Percentiles rank a stretch among this genome's conserved stretches.
Evolutionary conservation across 1,140 invertebrate genomes (phyloP).

Genomic region (Drosophila orena): DNA sequence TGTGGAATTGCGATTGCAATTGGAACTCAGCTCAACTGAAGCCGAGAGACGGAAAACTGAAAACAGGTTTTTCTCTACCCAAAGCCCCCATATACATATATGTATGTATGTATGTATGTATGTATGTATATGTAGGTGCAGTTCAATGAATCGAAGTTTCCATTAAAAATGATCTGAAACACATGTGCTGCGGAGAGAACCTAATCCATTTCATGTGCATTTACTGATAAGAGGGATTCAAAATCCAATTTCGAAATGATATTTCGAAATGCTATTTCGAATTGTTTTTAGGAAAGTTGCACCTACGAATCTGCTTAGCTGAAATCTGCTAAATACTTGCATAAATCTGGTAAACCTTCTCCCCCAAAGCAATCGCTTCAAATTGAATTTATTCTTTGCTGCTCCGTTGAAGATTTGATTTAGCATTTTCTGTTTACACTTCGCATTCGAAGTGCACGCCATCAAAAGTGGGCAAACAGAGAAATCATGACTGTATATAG

Average conservation of each 20-base stretch:
- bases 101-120: not conserved
- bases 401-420: not conserved
- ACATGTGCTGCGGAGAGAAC: conserved; percentile 7
- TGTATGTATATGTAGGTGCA: conserved; percentile 1
- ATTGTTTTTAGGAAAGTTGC: too few species aligned
- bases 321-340: too few species aligned
- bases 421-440: conserved; percentile 17
- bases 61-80: conserved; percentile 18
- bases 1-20: conserved; percentile 61
- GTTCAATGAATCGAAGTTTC: conserved; percentile 48
- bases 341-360: not conserved
- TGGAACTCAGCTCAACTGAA: conserved; percentile 28
- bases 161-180: conserved; percentile 14
- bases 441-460: conserved; percentile 21
- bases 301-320: too few species aligned
- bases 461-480: conserved; percentile 11
- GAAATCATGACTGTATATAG: conserved; percentile 17
- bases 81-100: not conserved
- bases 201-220: not conserved
- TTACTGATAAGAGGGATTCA: not conserved
- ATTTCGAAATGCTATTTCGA: too few species aligned
- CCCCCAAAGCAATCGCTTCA: not conserved
- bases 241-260: too few species aligned
- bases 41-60: conserved; percentile 31
- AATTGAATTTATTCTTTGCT: conserved; percentile 12